Conservation (phyloP, 2,888 invertebrate genomes). For the Agrypnus murinus region DNA sequence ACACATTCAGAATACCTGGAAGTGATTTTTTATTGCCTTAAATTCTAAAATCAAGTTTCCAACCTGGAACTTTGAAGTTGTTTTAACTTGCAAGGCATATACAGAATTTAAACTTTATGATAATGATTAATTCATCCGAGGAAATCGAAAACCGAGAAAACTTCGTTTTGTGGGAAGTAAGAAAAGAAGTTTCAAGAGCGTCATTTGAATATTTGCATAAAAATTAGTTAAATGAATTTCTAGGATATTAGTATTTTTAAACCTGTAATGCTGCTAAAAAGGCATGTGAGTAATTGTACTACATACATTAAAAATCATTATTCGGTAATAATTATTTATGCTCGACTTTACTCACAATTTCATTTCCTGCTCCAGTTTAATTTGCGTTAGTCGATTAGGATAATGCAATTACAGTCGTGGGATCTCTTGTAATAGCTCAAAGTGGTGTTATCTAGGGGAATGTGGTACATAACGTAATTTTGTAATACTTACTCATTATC, state of each 20-base stretch:
- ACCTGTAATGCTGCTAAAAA: no score
- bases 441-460: conserved; percentile 4
- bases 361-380: conserved; percentile 26
- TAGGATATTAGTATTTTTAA: no score
- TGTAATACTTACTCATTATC: no score
- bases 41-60: conserved; percentile 27
- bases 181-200: conserved; percentile 10
- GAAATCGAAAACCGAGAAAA: conserved; percentile 13
- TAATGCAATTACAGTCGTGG: conserved; percentile 8
- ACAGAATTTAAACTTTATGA: conserved; percentile 35
- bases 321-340: conserved; percentile 29
- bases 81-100: conserved; percentile 30
- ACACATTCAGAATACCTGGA: not conserved
- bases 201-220: conserved; percentile 18
- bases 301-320: conserved; percentile 29
- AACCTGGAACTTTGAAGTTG: conserved; percentile 35
- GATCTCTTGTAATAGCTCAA: conserved; percentile 5
- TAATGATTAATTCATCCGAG: conserved; percentile 31
- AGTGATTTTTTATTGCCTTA: conserved; percentile 29
- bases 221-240: no score
- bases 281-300: no score
- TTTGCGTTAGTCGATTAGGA: conserved; percentile 22
- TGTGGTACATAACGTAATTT: conserved; percentile 2
- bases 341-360: conserved; percentile 4
- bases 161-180: not conserved